Conservation (phyloP, 2,888 invertebrate species). For the Pandemis corylana region DNA sequence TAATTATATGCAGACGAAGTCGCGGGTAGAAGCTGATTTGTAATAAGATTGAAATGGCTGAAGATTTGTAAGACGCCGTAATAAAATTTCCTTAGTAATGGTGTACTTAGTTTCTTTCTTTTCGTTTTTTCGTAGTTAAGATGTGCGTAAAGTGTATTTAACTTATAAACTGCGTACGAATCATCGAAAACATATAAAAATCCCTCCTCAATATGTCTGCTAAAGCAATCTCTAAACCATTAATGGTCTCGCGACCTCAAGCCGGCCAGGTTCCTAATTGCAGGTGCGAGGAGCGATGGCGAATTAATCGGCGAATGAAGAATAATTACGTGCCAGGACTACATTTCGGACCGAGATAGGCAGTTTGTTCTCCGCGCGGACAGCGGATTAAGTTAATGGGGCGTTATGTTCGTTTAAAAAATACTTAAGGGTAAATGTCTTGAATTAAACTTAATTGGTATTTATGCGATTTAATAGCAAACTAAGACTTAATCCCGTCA, state of each 20-base stretch:
- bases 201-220: slow-evolving; percentile 25
- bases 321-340: slow-evolving; percentile 28
- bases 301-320: slow-evolving; percentile 36
- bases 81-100: too few species aligned
- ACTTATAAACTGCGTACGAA: too few species aligned
- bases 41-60: too few species aligned
- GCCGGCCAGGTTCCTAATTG: slow-evolving; percentile 30
- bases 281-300: slow-evolving; percentile 21
- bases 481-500: neutral
- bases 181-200: slow-evolving; percentile 22
- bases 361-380: neutral
- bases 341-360: neutral
- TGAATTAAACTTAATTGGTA: neutral
- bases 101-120: too few species aligned
- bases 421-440: slow-evolving; percentile 1
- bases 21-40: too few species aligned
- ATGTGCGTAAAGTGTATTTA: too few species aligned
- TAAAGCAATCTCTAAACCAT: neutral
- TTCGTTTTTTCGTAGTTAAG: too few species aligned
- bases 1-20: too few species aligned
- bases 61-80: too few species aligned
- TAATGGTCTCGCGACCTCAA: slow-evolving; percentile 15
- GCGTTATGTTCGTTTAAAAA: slow-evolving; percentile 13
- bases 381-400: slow-evolving; percentile 21
- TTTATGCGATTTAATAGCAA: neutral